Evolutionary conservation across 2,888 invertebrate genomes (phyloP), one percentile per base, ranked within the genome.

Genomic region (Aphelenchoides bicaudatus): DNA sequence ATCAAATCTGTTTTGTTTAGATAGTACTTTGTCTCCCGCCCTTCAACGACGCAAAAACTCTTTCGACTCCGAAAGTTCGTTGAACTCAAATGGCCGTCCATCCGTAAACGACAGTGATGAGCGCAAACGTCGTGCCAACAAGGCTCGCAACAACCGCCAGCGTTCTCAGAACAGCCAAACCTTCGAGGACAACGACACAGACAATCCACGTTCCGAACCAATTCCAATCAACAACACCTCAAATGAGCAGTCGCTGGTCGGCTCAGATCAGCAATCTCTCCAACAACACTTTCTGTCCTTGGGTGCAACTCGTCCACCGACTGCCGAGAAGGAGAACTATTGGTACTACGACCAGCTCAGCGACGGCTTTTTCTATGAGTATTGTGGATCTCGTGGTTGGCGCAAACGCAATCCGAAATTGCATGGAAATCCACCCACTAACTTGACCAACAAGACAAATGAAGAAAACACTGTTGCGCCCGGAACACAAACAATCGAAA

Each of bases 291-390:
- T 49, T 16, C 16, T 23, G 34, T 27, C 37, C 39, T 6, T 49
- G 5, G 49, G 10, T 13, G n/a, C n/a, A n/a, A n/a, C n/a, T n/a
- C n/a, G n/a, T n/a, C n/a, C n/a, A n/a, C n/a, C 55, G 21, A 56
- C n/a, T 19, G 28, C 19, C 19, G 54, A 69, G 31, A 59, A 68
- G 27, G 38, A 65, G 53, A 59, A 65, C 49, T 65, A 65, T 39
- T 65, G 65, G 65, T 65, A 72, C 57, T 77, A 78, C 58, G 77
- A 77, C 56, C 67, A 67, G 3, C 66, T 67, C n/a, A 66, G 72
- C 37, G 74, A 76, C 54, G 77, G 77, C 13, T 77, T 74, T 63
- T 77, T 75, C 55, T 77, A 77, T 59, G 77, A 77, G 57, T 72
- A 73, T 62, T 74, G 72, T 53, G 77, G 77, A 16, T 59, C 65